Conservation (phyloP, 2,888 invertebrate species). For the Coremacera marginata region DNA sequence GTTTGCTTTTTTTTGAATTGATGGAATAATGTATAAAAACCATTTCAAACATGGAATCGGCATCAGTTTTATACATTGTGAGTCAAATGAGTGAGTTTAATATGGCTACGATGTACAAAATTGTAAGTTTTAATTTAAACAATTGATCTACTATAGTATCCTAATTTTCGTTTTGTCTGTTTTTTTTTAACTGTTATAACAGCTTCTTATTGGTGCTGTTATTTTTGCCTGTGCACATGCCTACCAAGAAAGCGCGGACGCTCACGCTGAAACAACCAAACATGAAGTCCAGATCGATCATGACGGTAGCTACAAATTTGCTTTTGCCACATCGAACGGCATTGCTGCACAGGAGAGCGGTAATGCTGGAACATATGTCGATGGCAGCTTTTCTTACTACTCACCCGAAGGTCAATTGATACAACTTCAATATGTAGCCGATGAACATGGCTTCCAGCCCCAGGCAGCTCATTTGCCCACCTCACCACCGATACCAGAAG, state of each 20-base stretch:
- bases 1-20: not conserved
- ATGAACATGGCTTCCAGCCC: conserved; percentile 63
- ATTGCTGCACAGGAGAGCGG: conserved; percentile 73
- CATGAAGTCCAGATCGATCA: conserved; percentile 49
- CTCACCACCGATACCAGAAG: conserved; percentile 63
- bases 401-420: conserved; percentile 62
- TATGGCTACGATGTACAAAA: not conserved
- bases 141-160: too few species aligned
- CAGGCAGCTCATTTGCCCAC: conserved; percentile 59
- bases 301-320: conserved; percentile 69
- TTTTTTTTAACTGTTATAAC: not conserved
- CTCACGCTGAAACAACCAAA: conserved; percentile 46
- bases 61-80: not conserved
- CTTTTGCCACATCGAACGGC: conserved; percentile 73
- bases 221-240: conserved; percentile 50
- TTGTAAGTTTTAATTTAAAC: not conserved
- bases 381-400: conserved; percentile 54
- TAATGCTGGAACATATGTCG: conserved; percentile 70
- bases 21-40: not conserved
- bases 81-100: not conserved
- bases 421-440: conserved; percentile 57
- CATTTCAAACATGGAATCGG: not conserved
- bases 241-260: conserved; percentile 42
- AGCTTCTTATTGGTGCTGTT: conserved; percentile 53
- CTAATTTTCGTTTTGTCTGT: too few species aligned